Percentiles rank a stretch among this genome's conserved stretches.
Evolutionary conservation across 2,113 vertebrate species (phyloP).

Genomic region (Thryonomys swinderianus): DNA sequence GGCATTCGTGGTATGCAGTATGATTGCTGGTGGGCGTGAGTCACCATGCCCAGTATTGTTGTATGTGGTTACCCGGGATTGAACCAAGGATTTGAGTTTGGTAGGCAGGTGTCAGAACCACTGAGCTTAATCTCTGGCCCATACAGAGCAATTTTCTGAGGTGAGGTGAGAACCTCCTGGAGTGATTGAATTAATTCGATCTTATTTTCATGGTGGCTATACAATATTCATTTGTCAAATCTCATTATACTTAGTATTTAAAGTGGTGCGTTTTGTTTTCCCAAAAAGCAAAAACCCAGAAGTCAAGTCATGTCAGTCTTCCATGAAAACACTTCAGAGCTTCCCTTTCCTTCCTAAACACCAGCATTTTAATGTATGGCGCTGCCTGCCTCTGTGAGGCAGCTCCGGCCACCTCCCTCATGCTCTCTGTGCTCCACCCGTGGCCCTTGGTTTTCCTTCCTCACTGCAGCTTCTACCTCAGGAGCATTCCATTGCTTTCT

Average conservation of each 20-base stretch:
- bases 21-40: no score
- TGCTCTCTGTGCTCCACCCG: neutral
- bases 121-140: no score
- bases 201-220: neutral
- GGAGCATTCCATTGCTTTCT: neutral
- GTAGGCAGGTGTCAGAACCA: no score
- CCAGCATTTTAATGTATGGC: neutral
- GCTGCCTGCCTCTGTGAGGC: neutral
- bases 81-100: no score
- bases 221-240: neutral
- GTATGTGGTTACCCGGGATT: no score
- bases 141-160: neutral
- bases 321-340: neutral
- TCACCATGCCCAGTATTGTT: no score
- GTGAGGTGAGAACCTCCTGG: neutral
- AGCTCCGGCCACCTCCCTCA: neutral
- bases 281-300: neutral
- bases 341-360: neutral
- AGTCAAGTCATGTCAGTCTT: neutral
- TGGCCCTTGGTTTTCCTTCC: neutral
- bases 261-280: neutral
- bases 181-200: neutral
- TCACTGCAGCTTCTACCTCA: neutral
- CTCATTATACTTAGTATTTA: no score
- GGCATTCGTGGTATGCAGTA: no score